Evolutionary conservation across 2,888 invertebrate genomes (phyloP), one percentile per base, ranked within the genome.

Genomic region (Stegana nigrithorax): DNA sequence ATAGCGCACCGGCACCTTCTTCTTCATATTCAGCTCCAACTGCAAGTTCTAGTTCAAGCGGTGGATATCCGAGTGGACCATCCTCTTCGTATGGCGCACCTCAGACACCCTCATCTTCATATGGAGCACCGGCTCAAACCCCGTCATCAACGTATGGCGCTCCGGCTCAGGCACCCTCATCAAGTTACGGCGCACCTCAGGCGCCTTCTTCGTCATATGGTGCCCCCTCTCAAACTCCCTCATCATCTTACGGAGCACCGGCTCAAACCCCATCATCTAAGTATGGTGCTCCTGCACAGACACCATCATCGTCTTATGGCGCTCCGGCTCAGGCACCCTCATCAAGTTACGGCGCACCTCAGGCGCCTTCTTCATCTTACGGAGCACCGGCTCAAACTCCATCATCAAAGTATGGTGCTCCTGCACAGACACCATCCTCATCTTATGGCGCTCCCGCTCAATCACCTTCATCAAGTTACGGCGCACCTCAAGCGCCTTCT

Each of bases 131-230:
- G 42, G 61, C 21, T n/a, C 12, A 51, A 77, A 60, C 51, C 67
- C 78, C 74, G 10, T 80, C 80, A 36, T 72, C 81, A 2, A 68
- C 70, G 25, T 84, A 84, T 62, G 83, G 27, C 12, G 67, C 62
- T 26, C n/a, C 25, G 3, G 19, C 32, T 4, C 5, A 50, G 17
- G 83, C 65, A 2, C 88, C 88, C 19, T 85, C 88, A 63, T 87
- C 88, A 2, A 88, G 87, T 75, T 89, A 88, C 63, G 89, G 89
- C 2, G 88, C 88, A 0, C 88, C 88, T 2, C 57, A 4, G 50
- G 39, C 32, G 2, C 79, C 72, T 60, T 74, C 71, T 0, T 86
- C 85, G 0, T 85, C 86, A 12, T 89, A 89, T 67, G 87, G 87
- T 10, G 87, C 88, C 2, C 87, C 87, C 81, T 83, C 23, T 25